Base-by-base conservation (phyloP, 1,140 invertebrate species). In the Polypedilum vanderplanki region DNA sequence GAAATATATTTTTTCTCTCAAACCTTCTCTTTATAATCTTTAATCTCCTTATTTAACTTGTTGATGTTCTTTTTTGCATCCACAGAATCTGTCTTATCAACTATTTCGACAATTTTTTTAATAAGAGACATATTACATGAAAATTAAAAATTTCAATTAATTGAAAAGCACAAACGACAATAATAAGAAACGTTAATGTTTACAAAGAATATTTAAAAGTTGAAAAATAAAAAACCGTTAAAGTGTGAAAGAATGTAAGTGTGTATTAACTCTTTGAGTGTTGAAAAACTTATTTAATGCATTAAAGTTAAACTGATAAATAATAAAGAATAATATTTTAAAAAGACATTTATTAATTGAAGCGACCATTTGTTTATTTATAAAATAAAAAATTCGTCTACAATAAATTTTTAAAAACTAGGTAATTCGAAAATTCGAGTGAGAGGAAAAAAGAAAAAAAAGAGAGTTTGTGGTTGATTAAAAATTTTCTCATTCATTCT, bases 11-110 rank as follows among this genome's bases (percentile, higher is more conserved):
- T 79, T 74, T 33, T 33, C 24, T 3, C 5, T 33, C 24, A 33
- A 33, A 79, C 77, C 41, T 79, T 78, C 17, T 77, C 74, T 73
- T 83, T 81, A 33, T 77, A 81, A 17, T 77, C 75, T 75, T 79
- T 79, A 9, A 78, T 79, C 33, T 80, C 80, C 40, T 79, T 77
- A 76, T 79, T 75, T 74, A 83, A 76, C 76, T 81, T 78, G 0
- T 75, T 77, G 7, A 82, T 79, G 9, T 78, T 74, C 9, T 78
- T 77, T 41, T 79, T 80, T 10, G 79, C 79, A 24, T 75, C 73
- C 1, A 74, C 33, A 1, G 8, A 70, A 15, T 76, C 76, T 17
- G 24, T 74, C 3, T 57, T 64, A 4, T 76, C 74, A 15, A 75
- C 65, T 5, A 75, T 17, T 5, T 73, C 67, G 0, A 75, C 33